These are phyloP conservation scores for Sebastes matsubarae DNA, from an alignment of 2,797 vertebrate species.

Conservation along the genomic window DNA sequence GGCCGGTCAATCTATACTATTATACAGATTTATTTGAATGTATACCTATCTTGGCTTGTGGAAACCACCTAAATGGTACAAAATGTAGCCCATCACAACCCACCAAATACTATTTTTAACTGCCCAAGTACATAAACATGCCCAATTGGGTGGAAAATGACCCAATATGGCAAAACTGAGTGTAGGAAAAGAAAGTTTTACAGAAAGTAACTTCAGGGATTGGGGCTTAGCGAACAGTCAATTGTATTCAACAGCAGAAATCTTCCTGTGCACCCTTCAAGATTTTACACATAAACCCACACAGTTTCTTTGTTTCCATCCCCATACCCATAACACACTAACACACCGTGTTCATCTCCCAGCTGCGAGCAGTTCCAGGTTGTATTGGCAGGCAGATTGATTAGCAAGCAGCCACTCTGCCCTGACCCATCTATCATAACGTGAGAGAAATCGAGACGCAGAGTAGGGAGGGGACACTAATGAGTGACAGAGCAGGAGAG, in stretches of 20 bases:
- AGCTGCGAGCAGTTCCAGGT: conserved; percentile 22
- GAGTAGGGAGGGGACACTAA: conserved; percentile 54
- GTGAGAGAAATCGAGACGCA: conserved; percentile 39
- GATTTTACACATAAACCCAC: neutral
- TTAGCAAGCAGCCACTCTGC: conserved; percentile 45
- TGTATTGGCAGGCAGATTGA: conserved; percentile 65
- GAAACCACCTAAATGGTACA: neutral
- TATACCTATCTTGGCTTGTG: neutral
- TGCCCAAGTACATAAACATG: neutral
- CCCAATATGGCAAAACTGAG: neutral
- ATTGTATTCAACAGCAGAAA: neutral
- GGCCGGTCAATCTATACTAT: neutral
- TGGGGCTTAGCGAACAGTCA: neutral
- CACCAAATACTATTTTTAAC: neutral
- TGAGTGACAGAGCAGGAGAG: conserved; percentile 59
- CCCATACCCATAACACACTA: neutral
- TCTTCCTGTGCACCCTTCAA: neutral
- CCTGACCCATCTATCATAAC: conserved; percentile 60
- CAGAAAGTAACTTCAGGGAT: neutral
- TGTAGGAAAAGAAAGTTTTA: neutral
- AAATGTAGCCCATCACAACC: neutral
- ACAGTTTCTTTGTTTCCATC: neutral
- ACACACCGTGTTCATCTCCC: neutral
- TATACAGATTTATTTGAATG: neutral
- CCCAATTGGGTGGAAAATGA: neutral